Conservation (phyloP, 2,888 invertebrate genomes). For the Patella pellucida region DNA sequence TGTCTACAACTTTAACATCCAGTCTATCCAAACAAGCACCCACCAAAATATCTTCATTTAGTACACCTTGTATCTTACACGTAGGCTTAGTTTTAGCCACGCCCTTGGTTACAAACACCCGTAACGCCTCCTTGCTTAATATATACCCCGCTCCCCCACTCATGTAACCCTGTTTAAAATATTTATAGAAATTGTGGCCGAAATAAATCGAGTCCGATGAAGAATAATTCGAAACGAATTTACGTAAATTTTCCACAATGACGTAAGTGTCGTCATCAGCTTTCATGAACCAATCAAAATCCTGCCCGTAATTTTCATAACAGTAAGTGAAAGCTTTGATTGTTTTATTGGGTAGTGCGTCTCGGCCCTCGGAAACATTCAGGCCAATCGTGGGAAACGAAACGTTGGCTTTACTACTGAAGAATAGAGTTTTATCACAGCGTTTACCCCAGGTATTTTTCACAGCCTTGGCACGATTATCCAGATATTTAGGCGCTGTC, state of each 20-base stretch:
- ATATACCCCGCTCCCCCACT: background rate
- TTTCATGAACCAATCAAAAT: constrained; percentile 5
- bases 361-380: background rate
- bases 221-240: background rate
- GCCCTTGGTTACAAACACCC: background rate
- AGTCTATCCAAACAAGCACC: background rate
- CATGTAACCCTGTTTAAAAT: constrained; percentile 3
- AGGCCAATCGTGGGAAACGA: background rate
- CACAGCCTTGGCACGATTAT: background rate
- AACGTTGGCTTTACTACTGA: background rate
- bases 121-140: background rate
- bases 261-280: background rate
- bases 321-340: background rate
- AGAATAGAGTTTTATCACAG: background rate
- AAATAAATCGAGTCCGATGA: background rate
- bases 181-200: background rate
- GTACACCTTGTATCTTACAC: background rate
- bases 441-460: background rate
- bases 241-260: constrained; percentile 3
- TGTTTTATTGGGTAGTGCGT: background rate
- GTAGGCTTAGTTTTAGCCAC: background rate
- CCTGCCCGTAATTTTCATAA: background rate
- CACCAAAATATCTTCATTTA: background rate
- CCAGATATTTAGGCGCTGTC: background rate
- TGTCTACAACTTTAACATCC: background rate